Evolutionary conservation across 2,888 invertebrate genomes (phyloP).

Genomic region (Drosophila mercatorum): DNA sequence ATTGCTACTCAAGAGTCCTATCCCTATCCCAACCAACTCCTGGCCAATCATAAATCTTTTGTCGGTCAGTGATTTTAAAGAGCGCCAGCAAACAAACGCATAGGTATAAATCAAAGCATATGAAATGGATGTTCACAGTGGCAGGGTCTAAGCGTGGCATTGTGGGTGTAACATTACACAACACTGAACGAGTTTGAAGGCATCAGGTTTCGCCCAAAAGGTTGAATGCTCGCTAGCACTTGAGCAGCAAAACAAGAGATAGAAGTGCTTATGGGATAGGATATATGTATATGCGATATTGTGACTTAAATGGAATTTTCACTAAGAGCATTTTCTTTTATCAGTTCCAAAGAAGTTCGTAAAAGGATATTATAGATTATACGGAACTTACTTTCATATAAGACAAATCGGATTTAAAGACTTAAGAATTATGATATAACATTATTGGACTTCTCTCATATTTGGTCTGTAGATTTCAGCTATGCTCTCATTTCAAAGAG

Average conservation of each 20-base stretch:
- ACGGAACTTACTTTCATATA: not conserved
- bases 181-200: slow-evolving; percentile 31
- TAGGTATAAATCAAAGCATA: slow-evolving; percentile 66
- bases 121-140: slow-evolving; percentile 59
- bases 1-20: slow-evolving; percentile 32
- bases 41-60: slow-evolving; percentile 57
- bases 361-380: not conserved
- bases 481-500: too few relatives aligned
- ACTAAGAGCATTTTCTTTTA: not conserved
- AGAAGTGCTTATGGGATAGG: not conserved
- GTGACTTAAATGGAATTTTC: not conserved
- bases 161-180: slow-evolving; percentile 46
- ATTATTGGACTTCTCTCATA: not conserved
- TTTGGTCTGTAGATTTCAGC: not conserved
- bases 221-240: slow-evolving; percentile 17
- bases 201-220: slow-evolving; percentile 37
- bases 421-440: not conserved
- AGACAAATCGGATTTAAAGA: not conserved
- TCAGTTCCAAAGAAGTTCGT: not conserved
- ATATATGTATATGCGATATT: not conserved
- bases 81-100: slow-evolving; percentile 50
- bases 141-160: slow-evolving; percentile 23
- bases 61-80: slow-evolving; percentile 40
- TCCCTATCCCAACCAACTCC: slow-evolving; percentile 8
- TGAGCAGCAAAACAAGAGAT: not conserved